Evolutionary conservation across 1,140 invertebrate species (phyloP).

Genomic region (Cydia strobilella): DNA sequence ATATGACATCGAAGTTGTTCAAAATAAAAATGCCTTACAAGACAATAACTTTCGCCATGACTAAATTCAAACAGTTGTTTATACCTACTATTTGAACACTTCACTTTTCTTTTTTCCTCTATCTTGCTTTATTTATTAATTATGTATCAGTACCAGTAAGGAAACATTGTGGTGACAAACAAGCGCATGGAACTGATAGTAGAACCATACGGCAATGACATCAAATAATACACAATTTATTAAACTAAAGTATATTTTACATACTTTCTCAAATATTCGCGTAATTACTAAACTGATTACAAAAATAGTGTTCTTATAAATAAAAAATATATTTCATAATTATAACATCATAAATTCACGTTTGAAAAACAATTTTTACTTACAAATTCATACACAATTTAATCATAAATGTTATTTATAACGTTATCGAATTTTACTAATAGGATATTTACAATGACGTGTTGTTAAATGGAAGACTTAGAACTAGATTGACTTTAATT

Average conservation of each 20-base stretch:
- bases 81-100: not conserved
- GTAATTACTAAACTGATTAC: constrained; percentile 61
- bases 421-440: constrained; percentile 31
- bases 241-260: constrained; percentile 70
- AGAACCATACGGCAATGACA: not conserved
- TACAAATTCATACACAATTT: constrained; percentile 23
- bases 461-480: constrained; percentile 58
- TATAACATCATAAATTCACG: constrained; percentile 46
- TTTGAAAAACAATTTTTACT: constrained; percentile 1
- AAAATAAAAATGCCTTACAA: no score
- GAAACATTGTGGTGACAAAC: no score
- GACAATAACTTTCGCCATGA: not conserved
- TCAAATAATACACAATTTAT: constrained; percentile 43
- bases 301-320: constrained; percentile 68
- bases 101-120: no score
- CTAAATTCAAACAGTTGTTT: not conserved
- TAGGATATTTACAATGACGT: constrained; percentile 64
- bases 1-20: no score
- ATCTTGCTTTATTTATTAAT: no score
- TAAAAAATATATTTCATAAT: constrained; percentile 47
- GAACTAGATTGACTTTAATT: constrained; percentile 52
- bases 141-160: no score
- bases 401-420: constrained; percentile 7
- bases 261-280: constrained; percentile 62
- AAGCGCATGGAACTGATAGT: not conserved